Evolutionary conservation across 1,140 invertebrate genomes (phyloP).

Genomic region (Gonioctena quinquepunctata): DNA sequence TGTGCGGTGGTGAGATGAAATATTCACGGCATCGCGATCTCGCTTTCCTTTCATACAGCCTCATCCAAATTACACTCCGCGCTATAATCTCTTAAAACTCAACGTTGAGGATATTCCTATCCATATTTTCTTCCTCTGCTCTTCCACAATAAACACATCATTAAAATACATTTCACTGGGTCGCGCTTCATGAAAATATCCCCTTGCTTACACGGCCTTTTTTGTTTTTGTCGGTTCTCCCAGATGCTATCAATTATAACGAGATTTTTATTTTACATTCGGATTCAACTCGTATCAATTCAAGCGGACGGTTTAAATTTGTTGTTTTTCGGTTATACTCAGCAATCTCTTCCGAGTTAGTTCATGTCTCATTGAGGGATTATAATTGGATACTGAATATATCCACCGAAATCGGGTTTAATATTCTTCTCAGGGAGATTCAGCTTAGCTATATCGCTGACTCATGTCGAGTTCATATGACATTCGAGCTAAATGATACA

Average conservation of each 20-base stretch:
- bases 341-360: neutral
- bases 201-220: neutral
- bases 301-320: neutral
- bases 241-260: neutral
- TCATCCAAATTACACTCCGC: slow-evolving; percentile 43
- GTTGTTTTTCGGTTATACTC: neutral
- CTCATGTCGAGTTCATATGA: too few species aligned
- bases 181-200: slow-evolving; percentile 4
- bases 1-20: slow-evolving; percentile 32
- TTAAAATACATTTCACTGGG: slow-evolving; percentile 37
- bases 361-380: neutral
- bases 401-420: too few species aligned
- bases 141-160: slow-evolving; percentile 43
- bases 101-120: slow-evolving; percentile 30
- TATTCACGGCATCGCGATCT: slow-evolving; percentile 34
- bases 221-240: neutral
- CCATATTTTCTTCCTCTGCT: slow-evolving; percentile 20
- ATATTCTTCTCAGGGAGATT: too few species aligned
- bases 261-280: neutral
- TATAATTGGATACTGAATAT: too few species aligned
- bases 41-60: slow-evolving; percentile 36
- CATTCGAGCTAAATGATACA: too few species aligned
- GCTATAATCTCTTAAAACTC: slow-evolving; percentile 44
- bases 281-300: neutral
- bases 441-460: too few species aligned